Evolutionary conservation across 2,888 invertebrate species (phyloP).

Genomic region (Isoperla grammatica): DNA sequence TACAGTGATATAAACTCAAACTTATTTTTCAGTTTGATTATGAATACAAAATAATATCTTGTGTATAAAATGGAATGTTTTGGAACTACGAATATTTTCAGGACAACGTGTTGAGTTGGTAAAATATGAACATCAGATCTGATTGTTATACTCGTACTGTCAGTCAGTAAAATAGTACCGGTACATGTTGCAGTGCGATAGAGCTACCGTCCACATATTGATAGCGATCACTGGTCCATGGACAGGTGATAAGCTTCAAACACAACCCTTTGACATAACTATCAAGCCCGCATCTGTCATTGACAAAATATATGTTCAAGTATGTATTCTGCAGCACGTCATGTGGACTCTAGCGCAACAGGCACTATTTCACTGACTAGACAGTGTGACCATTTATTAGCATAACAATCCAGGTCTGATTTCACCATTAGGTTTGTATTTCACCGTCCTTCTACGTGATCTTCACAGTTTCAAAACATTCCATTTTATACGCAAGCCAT

Average conservation of each 20-base stretch:
- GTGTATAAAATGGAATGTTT: not conserved
- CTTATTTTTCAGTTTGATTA: not conserved
- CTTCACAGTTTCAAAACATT: not conserved
- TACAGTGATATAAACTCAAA: no score
- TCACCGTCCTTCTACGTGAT: not conserved
- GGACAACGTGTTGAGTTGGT: not conserved
- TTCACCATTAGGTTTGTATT: not conserved
- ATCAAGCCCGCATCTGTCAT: no score
- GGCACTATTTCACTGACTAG: no score
- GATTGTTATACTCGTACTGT: not conserved
- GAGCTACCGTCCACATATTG: not conserved
- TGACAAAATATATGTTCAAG: no score
- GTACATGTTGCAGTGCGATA: no score
- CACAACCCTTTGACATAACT: no score
- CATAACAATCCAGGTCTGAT: slow-evolving; percentile 1
- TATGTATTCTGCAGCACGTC: no score
- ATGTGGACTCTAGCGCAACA: no score
- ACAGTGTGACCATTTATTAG: not conserved
- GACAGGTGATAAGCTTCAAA: not conserved
- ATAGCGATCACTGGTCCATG: not conserved
- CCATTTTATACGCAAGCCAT: not conserved
- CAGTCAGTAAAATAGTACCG: no score
- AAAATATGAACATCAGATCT: not conserved
- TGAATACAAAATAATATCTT: slow-evolving; percentile 6
- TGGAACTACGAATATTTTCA: not conserved